Evolutionary conservation across 1,140 invertebrate species (phyloP).

Genomic region (Drosophila cardini): DNA sequence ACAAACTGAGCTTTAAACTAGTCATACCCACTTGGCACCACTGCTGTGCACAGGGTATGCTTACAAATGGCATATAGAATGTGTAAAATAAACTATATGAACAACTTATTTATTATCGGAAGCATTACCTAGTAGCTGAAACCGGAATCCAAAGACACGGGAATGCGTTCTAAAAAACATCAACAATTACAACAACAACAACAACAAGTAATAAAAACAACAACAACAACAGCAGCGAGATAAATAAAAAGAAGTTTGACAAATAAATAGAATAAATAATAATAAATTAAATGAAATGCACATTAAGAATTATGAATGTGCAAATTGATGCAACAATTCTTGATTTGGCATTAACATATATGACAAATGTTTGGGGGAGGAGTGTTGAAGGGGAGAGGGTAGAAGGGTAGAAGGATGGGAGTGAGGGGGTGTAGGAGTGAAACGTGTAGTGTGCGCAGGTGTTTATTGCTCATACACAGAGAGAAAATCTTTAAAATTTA

Average conservation of each 20-base stretch:
- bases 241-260: not conserved
- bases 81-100: conserved; percentile 7
- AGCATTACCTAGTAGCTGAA: not conserved
- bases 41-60: conserved; percentile 9
- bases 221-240: too few relatives aligned
- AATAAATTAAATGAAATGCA: conserved; percentile 22
- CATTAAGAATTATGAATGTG: conserved; percentile 33
- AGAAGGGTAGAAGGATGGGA: too few relatives aligned
- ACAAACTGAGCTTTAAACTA: not conserved
- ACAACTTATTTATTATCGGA: conserved; percentile 12
- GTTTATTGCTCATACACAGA: conserved; percentile 4
- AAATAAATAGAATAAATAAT: conserved; percentile 26
- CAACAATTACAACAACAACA: conserved; percentile 14
- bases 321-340: conserved; percentile 37
- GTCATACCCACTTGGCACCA: not conserved
- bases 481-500: too few relatives aligned
- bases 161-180: conserved; percentile 10
- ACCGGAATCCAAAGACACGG: conserved; percentile 15
- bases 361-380: not conserved
- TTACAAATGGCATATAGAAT: conserved; percentile 25
- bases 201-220: not conserved
- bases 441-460: conserved; percentile 35
- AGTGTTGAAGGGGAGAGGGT: not conserved
- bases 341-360: conserved; percentile 44
- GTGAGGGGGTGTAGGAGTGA: too few relatives aligned